Evolutionary conservation across 2,113 vertebrate species (phyloP), one percentile per base, ranked within the genome.

Genomic region (Colinus virginianus): DNA sequence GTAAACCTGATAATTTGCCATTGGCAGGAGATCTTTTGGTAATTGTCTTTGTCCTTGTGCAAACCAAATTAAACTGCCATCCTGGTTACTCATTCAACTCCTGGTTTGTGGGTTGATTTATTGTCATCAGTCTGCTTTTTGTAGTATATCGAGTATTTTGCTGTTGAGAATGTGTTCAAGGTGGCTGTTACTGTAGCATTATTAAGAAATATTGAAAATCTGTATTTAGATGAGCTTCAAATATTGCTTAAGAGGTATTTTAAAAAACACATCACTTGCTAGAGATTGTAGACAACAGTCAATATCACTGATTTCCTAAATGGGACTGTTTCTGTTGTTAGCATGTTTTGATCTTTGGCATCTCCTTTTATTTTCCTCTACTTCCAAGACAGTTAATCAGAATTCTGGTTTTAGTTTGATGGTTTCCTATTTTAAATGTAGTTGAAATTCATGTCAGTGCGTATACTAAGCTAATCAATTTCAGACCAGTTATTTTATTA

Each of bases 291-390:
- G 75, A 28, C 20, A 30, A 15, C 6, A 63, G 16, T 67, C 36
- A 53, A n/a, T 56, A 75, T 78, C 13, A 32, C 40, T 34, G 4
- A 49, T 78, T 82, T 90, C 6, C 36, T 64, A 63, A 53, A 46
- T 78, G 68, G 87, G 95, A 30, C 42, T 93, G 38, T 25, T 93
- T 59, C 49, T 78, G 38, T 23, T 86, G 38, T 67, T 64, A 36
- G 30, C 61, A 4, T 46, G 5, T 85, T 94, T 93, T 78, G 45
- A 66, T 82, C 38, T 85, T 38, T 76, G 25, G 32, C 81, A 55
- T 88, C 67, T 76, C 42, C 42, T 83, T 94, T 87, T 78, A 72
- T 79, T 69, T 84, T 91, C 49, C 61, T 90, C 53, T 13, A 36
- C 30, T 92, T 89, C 42, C 14, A 58, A 49, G 76, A 32, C 51